Conservation (phyloP, 2,797 vertebrate species). For the Gadopsis bispinosus region DNA sequence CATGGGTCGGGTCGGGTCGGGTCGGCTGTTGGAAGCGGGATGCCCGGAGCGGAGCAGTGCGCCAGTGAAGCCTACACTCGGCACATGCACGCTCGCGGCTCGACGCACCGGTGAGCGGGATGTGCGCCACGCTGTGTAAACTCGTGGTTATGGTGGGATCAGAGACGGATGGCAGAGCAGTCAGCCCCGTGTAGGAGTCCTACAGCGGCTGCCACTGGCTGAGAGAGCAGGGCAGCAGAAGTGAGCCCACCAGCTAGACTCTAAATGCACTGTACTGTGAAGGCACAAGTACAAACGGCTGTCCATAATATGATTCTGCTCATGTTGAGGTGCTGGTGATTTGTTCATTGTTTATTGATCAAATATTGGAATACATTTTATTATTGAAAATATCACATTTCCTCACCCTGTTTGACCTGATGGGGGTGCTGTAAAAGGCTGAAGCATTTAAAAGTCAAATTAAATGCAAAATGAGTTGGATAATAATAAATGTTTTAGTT, state of each 20-base stretch:
- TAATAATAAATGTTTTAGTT: neutral
- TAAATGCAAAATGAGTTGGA: neutral
- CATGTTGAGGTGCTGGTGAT: neutral
- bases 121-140: slow-evolving; percentile 58
- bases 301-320: neutral
- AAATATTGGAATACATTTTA: neutral
- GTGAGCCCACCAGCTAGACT: slow-evolving; percentile 2
- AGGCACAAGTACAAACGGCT: neutral
- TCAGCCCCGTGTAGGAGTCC: slow-evolving; percentile 42
- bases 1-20: too few relatives aligned
- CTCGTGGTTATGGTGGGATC: slow-evolving; percentile 64
- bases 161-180: slow-evolving; percentile 56
- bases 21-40: slow-evolving; percentile 48
- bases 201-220: slow-evolving; percentile 24
- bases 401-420: slow-evolving; percentile 11
- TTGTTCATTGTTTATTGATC: neutral
- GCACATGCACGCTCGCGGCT: slow-evolving; percentile 56
- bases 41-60: slow-evolving; percentile 49
- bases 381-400: neutral
- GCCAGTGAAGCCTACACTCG: slow-evolving; percentile 52
- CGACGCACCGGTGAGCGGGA: slow-evolving; percentile 67
- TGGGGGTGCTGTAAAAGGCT: slow-evolving; percentile 31
- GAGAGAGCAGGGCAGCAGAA: neutral
- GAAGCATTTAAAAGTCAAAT: neutral
- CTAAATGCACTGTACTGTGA: neutral